These are phyloP conservation scores for Orbicella faveolata DNA, from an alignment of 64 coral and sea anemone species.

Conservation along the genomic window DNA sequence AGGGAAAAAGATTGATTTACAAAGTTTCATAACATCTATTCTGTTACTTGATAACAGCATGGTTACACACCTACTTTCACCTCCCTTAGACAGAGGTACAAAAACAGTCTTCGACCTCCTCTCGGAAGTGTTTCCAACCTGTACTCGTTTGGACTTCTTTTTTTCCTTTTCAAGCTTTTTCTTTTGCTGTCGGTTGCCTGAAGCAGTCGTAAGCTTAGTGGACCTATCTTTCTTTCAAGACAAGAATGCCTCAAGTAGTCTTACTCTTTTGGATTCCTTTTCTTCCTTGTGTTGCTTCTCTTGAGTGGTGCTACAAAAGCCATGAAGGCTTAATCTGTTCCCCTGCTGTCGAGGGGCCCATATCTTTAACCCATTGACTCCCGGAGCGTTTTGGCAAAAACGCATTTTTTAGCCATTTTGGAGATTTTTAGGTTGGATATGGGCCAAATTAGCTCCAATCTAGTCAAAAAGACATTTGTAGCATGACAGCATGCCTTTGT, in stretches of 20 bases:
- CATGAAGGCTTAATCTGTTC: conserved; percentile 53
- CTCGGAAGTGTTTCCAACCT: conserved; percentile 61
- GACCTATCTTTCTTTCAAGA: conserved; percentile 65
- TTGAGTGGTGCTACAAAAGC: conserved; percentile 62
- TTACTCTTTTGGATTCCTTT: conserved; percentile 62
- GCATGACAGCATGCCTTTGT: no score
- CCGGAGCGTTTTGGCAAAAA: no score
- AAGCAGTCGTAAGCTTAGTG: conserved; percentile 24
- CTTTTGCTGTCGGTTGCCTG: conserved; percentile 48
- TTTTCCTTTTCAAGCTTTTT: conserved; percentile 71
- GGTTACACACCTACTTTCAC: conserved; percentile 52
- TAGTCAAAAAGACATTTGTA: no score
- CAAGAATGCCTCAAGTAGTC: conserved; percentile 61
- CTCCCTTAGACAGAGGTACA: conserved; percentile 70
- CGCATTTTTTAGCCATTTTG: no score
- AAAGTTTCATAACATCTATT: conserved; percentile 59
- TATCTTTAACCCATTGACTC: no score
- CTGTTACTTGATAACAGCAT: conserved; percentile 44
- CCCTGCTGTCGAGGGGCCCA: conserved; percentile 55
- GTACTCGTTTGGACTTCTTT: conserved; percentile 60
- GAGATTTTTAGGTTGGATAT: no score
- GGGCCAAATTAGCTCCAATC: no score
- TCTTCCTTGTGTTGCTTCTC: conserved; percentile 49
- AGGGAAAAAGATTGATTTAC: conserved; percentile 69
- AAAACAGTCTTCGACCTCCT: conserved; percentile 25